A percentile compares a stretch with the other conserved stretches of the same genome.
phyloP scores from a whole-genome alignment of 2,113 vertebrate genomes.

The Dicaeum eximium region DNA sequence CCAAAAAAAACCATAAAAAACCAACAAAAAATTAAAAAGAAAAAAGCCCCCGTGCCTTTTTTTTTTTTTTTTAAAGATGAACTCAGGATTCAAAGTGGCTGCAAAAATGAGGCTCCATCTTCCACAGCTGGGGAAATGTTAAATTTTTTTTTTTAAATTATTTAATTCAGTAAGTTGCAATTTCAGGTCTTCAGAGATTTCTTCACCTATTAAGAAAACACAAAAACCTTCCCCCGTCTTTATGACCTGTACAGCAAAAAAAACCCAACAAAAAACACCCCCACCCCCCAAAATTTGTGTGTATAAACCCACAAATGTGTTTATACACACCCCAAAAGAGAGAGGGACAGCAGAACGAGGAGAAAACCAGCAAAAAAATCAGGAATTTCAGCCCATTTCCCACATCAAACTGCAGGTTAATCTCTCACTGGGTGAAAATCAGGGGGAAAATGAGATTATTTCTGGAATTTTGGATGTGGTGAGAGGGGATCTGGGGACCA shows the following conservation, averaged over 20 bases:
- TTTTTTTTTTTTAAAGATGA: constrained; percentile 47
- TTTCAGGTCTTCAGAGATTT: constrained; percentile 84
- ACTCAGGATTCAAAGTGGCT: constrained; percentile 64
- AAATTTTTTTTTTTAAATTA: not conserved
- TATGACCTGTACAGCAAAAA: constrained; percentile 66
- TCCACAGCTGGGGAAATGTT: constrained; percentile 72
- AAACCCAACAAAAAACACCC: not conserved
- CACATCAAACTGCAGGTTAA: constrained; percentile 15
- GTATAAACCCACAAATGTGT: constrained; percentile 55
- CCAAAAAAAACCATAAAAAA: not conserved
- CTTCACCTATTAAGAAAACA: constrained; percentile 87
- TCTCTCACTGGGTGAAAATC: not conserved
- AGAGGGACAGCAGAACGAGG: not conserved
- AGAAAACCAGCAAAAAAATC: constrained; percentile 19
- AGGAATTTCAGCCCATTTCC: not conserved
- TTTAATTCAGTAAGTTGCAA: constrained; percentile 78
- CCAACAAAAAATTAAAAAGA: not conserved
- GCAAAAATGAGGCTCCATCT: constrained; percentile 78
- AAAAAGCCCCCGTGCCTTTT: constrained; percentile 22
- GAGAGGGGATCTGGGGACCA: not conserved
- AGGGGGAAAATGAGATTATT: not conserved
- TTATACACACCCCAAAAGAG: constrained; percentile 41
- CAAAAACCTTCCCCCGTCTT: constrained; percentile 79
- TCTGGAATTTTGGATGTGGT: fast-evolving
- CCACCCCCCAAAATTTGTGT: not conserved